phyloP scores from a whole-genome alignment of 2,888 invertebrate genomes.

The Stenchaetothrips biformis region DNA sequence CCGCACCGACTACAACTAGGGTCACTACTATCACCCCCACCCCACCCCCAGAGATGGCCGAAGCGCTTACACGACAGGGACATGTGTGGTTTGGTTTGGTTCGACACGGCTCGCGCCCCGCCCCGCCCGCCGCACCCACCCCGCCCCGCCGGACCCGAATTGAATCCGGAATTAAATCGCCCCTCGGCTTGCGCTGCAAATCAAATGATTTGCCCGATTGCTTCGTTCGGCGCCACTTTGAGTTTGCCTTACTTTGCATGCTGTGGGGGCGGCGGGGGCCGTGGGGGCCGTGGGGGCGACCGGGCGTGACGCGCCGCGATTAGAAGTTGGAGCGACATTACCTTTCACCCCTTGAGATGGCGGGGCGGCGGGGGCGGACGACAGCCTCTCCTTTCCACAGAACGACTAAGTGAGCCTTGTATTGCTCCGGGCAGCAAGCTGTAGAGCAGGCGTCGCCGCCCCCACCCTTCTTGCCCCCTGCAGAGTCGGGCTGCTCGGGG shows the following conservation, averaged over 20 bases:
- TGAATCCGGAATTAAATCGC: background rate
- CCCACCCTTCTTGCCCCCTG: background rate
- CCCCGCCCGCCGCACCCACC: background rate
- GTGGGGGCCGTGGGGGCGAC: background rate
- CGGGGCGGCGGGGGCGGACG: background rate
- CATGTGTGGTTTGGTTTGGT: background rate
- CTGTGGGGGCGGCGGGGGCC: background rate
- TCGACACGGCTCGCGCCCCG: background rate
- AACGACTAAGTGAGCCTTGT: slow-evolving; percentile 24
- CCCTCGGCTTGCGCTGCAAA: background rate
- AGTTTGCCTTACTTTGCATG: background rate
- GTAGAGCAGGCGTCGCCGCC: background rate
- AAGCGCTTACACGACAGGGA: slow-evolving; percentile 3
- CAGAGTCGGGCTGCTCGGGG: background rate
- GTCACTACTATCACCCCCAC: too few species aligned
- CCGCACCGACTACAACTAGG: background rate
- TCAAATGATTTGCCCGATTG: background rate
- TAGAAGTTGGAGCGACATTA: background rate
- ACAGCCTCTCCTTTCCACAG: background rate
- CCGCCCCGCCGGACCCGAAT: background rate
- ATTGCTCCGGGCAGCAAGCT: background rate
- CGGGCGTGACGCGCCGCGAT: background rate
- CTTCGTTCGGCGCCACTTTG: background rate
- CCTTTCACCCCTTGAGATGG: background rate
- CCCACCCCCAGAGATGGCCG: background rate